phyloP scores from a whole-genome alignment of 1,140 invertebrate species.

The Drosophila oshimai region DNA sequence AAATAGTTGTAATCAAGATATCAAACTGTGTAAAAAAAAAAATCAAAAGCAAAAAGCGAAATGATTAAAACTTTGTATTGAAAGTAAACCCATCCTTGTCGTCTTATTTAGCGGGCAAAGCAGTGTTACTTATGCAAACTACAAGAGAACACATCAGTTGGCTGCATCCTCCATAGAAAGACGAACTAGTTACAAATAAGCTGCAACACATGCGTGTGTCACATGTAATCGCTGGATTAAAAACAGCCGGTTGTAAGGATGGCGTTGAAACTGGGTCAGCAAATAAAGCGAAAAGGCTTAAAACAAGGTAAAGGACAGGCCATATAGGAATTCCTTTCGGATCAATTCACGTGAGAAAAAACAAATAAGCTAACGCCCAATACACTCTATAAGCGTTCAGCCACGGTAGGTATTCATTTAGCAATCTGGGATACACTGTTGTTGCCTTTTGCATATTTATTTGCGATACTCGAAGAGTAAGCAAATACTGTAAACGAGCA shows the following conservation, averaged over 20 bases:
- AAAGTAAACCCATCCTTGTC: conserved; percentile 30
- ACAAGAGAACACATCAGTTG: conserved; percentile 50
- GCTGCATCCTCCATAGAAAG: conserved; percentile 3
- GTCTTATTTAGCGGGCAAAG: conserved; percentile 34
- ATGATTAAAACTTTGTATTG: conserved; percentile 70
- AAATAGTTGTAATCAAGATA: too few relatives aligned
- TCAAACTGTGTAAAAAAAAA: conserved; percentile 57
- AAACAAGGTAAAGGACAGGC: conserved; percentile 34
- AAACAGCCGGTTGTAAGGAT: conserved; percentile 27
- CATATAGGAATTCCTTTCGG: too few relatives aligned
- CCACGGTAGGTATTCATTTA: too few relatives aligned
- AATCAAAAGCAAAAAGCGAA: conserved; percentile 37
- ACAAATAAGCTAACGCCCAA: too few relatives aligned
- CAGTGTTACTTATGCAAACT: conserved; percentile 68
- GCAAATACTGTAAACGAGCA: too few relatives aligned
- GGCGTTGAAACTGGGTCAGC: conserved; percentile 67
- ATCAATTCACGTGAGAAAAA: too few relatives aligned
- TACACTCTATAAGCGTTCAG: too few relatives aligned
- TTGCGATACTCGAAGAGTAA: too few relatives aligned
- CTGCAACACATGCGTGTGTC: conserved; percentile 78
- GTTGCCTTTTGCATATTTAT: too few relatives aligned
- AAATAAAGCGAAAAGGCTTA: conserved; percentile 76
- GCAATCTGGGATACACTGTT: too few relatives aligned
- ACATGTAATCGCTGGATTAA: too few relatives aligned
- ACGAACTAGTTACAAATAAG: conserved; percentile 79